Conservation (phyloP, 1,140 invertebrate species). For the Bombus difficillimus region DNA sequence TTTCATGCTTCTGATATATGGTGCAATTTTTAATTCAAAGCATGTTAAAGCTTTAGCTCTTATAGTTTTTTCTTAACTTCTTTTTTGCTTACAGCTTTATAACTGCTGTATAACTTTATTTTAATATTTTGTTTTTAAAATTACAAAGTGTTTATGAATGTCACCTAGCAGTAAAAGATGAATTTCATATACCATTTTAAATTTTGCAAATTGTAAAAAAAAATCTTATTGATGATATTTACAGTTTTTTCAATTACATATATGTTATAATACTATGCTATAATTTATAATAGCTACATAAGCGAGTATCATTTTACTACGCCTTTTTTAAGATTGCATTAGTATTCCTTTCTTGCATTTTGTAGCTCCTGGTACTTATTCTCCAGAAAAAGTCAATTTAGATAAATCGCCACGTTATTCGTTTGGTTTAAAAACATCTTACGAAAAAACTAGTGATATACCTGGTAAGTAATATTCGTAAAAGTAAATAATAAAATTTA, state of each 20-base stretch:
- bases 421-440: constrained; percentile 84
- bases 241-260: not conserved
- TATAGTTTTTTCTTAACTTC: not conserved
- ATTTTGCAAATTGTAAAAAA: not conserved
- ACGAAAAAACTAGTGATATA: constrained; percentile 81
- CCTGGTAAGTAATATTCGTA: constrained; percentile 78
- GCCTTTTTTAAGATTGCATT: not conserved
- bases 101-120: not conserved
- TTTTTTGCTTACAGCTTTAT: not conserved
- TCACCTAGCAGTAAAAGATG: not conserved
- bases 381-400: constrained; percentile 85
- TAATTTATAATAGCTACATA: constrained; percentile 7
- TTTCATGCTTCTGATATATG: not conserved
- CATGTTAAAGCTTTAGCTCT: not conserved
- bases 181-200: not conserved
- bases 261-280: constrained; percentile 12
- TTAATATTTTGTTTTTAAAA: not conserved
- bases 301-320: not conserved
- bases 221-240: not conserved
- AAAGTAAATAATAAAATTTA: constrained; percentile 7
- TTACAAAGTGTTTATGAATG: not conserved
- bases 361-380: constrained; percentile 35
- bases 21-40: not conserved
- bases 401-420: constrained; percentile 86
- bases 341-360: constrained; percentile 31